These are phyloP conservation scores for Catamblyrhynchus diadema DNA, from an alignment of 2,797 vertebrate species.

Conservation along the genomic window DNA sequence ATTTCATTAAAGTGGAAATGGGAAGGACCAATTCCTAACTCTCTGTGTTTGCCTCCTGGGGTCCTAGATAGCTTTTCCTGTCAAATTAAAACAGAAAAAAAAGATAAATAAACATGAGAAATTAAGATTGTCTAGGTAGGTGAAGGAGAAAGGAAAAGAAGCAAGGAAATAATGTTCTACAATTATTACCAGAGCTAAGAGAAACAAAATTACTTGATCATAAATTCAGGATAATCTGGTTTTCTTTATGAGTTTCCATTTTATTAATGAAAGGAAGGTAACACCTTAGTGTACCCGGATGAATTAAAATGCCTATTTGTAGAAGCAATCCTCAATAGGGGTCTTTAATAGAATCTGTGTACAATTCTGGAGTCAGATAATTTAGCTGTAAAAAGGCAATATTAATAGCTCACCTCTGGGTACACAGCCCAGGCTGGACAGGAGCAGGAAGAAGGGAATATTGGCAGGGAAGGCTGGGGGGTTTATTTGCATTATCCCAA, in stretches of 20 bases:
- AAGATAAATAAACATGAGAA: conserved; percentile 83
- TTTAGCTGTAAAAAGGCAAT: conserved; percentile 77
- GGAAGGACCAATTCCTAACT: conserved; percentile 76
- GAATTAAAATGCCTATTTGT: conserved; percentile 81
- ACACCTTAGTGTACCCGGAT: conserved; percentile 80
- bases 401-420: conserved; percentile 77
- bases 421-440: conserved; percentile 70
- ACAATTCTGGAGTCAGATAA: conserved; percentile 78
- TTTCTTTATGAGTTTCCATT: conserved; percentile 85
- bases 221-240: conserved; percentile 83
- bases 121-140: conserved; percentile 77
- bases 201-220: conserved; percentile 84
- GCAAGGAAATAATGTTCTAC: conserved; percentile 74
- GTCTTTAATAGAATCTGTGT: conserved; percentile 82
- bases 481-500: neutral
- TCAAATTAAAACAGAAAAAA: conserved; percentile 77
- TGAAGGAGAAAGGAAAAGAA: conserved; percentile 69
- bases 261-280: conserved; percentile 83
- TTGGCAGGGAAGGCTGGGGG: conserved; percentile 12
- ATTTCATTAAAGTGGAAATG: conserved; percentile 78
- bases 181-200: conserved; percentile 80
- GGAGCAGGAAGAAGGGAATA: conserved; percentile 9
- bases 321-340: conserved; percentile 80
- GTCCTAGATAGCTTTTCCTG: conserved; percentile 78
- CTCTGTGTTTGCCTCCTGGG: conserved; percentile 78